Evolutionary conservation across 2,113 vertebrate species (phyloP), one percentile per base, ranked within the genome.

Genomic region (Corythornis vintsioides): DNA sequence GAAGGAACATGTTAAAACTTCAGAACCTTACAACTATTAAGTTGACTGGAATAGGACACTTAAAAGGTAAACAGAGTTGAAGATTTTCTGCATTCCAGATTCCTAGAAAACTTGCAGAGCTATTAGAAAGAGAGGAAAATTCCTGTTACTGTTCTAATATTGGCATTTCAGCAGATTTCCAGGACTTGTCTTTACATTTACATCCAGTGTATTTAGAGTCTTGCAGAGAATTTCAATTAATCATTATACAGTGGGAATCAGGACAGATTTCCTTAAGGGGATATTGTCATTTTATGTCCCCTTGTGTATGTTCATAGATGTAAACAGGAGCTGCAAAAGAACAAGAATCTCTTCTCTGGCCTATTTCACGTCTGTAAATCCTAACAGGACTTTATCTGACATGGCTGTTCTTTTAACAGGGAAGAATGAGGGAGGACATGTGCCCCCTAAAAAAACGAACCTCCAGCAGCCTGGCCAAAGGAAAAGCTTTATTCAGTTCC

Each of bases 151-250:
- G 29, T 2, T 2, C 77, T 48, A 83, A 76, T 73, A 86, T 1
- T 91, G 43, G 35, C 61, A 56, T 48, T 56, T 88, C 69, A 91
- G 60, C 72, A 85, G 61, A 93, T 74, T 92, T 64, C 24, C 15
- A 73, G 67, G 53, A 83, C 10, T 67, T 53, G 52, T 86, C 66
- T 85, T 94, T 94, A 89, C 28, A 87, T 90, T 93, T 87, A 89
- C 67, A n/a, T 64, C 38, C 53, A 59, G 14, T 56, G 56, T 71
- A 35, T 91, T 93, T 85, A 93, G 75, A 74, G 26, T 86, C 84
- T 88, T 48, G 64, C 67, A 91, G 85, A 92, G 82, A 88, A 88
- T 86, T 87, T 87, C 92, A 91, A 92, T 83, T 82, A 93, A 94
- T 94, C 90, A 83, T 90, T 82, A 70, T 74, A 55, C 53, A 86